Conservation (phyloP, 2,113 vertebrate species). For the Spea multiplicata region DNA sequence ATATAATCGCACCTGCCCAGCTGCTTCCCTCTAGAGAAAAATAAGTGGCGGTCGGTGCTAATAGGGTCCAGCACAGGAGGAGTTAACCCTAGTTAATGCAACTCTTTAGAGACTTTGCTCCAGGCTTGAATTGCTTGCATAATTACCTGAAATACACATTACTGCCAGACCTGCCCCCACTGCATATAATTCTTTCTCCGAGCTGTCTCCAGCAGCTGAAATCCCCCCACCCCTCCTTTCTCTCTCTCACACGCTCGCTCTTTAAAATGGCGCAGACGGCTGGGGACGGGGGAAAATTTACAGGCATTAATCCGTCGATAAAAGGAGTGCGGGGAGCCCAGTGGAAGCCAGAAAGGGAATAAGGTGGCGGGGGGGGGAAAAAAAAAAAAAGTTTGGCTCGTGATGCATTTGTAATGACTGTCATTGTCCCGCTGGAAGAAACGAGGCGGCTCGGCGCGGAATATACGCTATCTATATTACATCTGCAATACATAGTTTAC, state of each 20-base stretch:
- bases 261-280: conserved; percentile 35
- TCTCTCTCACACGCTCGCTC: conserved; percentile 6
- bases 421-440: too few relatives aligned
- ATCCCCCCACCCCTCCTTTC: conserved; percentile 44
- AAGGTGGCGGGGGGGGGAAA: background rate
- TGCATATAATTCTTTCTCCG: conserved; percentile 35
- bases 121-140: conserved; percentile 47
- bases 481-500: too few relatives aligned
- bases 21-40: too few relatives aligned
- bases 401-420: background rate
- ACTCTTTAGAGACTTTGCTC: conserved; percentile 48
- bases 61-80: conserved; percentile 5
- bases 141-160: conserved; percentile 50
- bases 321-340: conserved; percentile 27
- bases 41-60: too few relatives aligned
- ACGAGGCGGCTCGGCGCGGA: too few relatives aligned
- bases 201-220: conserved; percentile 54
- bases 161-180: conserved; percentile 47
- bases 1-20: too few relatives aligned
- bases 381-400: background rate
- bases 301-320: conserved; percentile 38
- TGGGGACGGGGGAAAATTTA: conserved; percentile 32
- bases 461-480: too few relatives aligned
- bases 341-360: background rate
- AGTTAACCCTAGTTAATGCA: conserved; percentile 42